Evolutionary conservation across 2,888 invertebrate genomes (phyloP), one percentile per base, ranked within the genome.

Genomic region (Oxytorus armatus): DNA sequence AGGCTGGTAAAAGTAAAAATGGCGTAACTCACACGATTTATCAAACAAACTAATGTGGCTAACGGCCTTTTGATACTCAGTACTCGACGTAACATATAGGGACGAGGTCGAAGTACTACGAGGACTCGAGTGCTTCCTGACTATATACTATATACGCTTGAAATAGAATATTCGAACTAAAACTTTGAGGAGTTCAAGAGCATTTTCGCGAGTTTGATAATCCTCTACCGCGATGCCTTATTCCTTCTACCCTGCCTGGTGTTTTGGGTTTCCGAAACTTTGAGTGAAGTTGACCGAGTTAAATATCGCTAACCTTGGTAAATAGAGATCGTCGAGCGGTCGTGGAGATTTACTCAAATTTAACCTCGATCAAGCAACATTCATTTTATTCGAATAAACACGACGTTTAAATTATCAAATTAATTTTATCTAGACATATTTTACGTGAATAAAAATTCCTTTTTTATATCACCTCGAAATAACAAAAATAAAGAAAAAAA

Each of bases 101-200:
- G 7, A 25, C 18, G 21, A 55, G 61, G 44, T 70, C 69, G 53
- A 63, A 63, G 77, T 36, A 77, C 69, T 55, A 53, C 51, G 29
- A 47, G 36, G 33, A 47, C 44, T 47, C 16, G 25, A 70, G 42
- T 16, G 21, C 42, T 29, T 1, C 44, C 23, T 10, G 23, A 29
- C 44, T 3, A 23, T 1, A n/a, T 23, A 44, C 29, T 11, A 47
- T 21, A 21, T 10, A 49, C n/a, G 25, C 59, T 29, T 14, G 57
- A 33, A 8, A 18, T 16, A 33, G 69, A 76, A 61, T 69, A 53
- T 53, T 42, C 21, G 33, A 61, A 42, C 51, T 59, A 44, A 51
- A 76, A 76, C 61, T 69, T 61, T 4, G 53, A 59, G 39, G 42
- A 68, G 51, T 61, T 59, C 10, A 14, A 42, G 51, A 21, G 7